These are phyloP conservation scores for Hydroisotoma schaefferi DNA, from an alignment of 2,888 invertebrate species.

Conservation along the genomic window DNA sequence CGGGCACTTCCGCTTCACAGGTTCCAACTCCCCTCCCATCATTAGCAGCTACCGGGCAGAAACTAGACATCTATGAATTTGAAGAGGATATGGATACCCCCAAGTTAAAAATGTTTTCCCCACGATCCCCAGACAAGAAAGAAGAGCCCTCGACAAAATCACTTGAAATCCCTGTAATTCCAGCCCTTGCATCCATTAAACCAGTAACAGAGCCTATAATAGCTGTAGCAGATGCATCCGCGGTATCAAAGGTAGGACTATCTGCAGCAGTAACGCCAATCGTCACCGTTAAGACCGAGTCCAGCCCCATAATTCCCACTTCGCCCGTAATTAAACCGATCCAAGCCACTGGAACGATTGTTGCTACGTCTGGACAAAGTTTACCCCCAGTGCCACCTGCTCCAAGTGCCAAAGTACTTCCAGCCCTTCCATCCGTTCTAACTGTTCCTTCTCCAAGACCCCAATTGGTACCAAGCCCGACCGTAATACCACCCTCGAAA, in stretches of 20 bases:
- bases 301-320: background rate
- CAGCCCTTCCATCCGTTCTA: no score
- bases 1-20: constrained; percentile 49
- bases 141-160: no score
- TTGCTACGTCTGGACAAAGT: no score
- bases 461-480: background rate
- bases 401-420: no score
- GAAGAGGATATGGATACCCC: constrained; percentile 45
- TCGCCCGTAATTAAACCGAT: background rate
- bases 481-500: background rate
- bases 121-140: constrained; percentile 42
- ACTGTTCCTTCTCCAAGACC: constrained; percentile 4
- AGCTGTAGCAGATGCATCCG: constrained; percentile 4
- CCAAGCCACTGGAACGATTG: background rate
- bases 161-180: no score
- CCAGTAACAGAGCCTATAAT: constrained; percentile 1
- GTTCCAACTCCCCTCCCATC: constrained; percentile 24
- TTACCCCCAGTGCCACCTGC: background rate
- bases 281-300: background rate
- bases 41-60: constrained; percentile 22
- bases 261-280: background rate
- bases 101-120: constrained; percentile 46
- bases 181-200: no score
- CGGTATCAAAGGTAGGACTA: constrained; percentile 5
- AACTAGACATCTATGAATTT: constrained; percentile 45